A percentile compares a stretch with the other conserved stretches of the same genome.
Evolutionary conservation across 2,113 vertebrate species (phyloP).

Genomic region (Holacanthus passer): DNA sequence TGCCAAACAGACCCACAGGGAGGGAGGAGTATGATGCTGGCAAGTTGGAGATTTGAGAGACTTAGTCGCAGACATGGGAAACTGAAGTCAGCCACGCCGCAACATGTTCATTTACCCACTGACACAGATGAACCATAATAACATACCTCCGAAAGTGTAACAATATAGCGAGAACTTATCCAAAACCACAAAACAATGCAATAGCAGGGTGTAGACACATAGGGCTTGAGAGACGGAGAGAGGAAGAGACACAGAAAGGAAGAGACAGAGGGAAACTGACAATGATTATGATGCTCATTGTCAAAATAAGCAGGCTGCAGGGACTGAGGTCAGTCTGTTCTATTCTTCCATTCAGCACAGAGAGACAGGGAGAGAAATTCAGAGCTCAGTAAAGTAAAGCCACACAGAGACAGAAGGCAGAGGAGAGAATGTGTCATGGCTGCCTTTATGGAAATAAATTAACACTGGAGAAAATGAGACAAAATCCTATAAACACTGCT

Average conservation of each 20-base stretch:
- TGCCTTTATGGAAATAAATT: conserved; percentile 81
- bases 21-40: conserved; percentile 47
- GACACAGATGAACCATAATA: conserved; percentile 60
- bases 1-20: conserved; percentile 55
- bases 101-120: conserved; percentile 63
- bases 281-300: conserved; percentile 46
- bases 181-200: conserved; percentile 56
- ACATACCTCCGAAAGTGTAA: conserved; percentile 50
- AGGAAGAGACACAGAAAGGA: not conserved
- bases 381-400: conserved; percentile 63
- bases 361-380: conserved; percentile 44
- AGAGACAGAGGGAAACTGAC: conserved; percentile 20
- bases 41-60: conserved; percentile 54
- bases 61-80: conserved; percentile 64
- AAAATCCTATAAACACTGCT: conserved; percentile 80
- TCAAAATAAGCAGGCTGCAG: conserved; percentile 50
- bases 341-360: conserved; percentile 36
- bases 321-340: conserved; percentile 35
- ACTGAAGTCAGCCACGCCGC: conserved; percentile 51
- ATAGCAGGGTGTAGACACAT: conserved; percentile 37
- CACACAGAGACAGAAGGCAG: conserved; percentile 67
- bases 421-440: conserved; percentile 82
- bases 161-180: conserved; percentile 55
- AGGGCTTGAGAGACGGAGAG: conserved; percentile 2
- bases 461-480: conserved; percentile 82